These are phyloP conservation scores for Poecile montanus DNA, from an alignment of 2,797 vertebrate species.

Conservation along the genomic window DNA sequence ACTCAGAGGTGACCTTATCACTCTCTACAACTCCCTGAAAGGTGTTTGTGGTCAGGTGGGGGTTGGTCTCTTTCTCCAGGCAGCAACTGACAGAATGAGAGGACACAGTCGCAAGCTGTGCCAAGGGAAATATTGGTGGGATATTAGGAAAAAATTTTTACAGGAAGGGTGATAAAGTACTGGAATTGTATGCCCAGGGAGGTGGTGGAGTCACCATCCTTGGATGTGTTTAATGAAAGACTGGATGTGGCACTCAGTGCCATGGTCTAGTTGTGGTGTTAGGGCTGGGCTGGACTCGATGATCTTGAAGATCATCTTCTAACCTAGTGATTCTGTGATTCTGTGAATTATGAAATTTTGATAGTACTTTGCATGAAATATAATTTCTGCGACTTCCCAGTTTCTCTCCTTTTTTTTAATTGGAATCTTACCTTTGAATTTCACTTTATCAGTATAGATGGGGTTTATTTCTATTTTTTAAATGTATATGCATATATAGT, in stretches of 20 bases:
- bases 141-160: not conserved
- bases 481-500: not conserved
- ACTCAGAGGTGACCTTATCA: not conserved
- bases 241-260: rapidly evolving
- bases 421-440: not conserved
- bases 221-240: not conserved
- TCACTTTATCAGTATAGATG: not conserved
- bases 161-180: not conserved
- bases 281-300: rapidly evolving
- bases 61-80: not conserved
- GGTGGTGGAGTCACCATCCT: not conserved
- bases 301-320: not conserved
- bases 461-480: not conserved
- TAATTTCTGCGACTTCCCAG: not conserved
- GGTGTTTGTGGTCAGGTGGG: rapidly evolving
- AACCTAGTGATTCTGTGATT: not conserved
- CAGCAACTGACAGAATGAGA: rapidly evolving
- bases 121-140: not conserved
- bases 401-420: not conserved
- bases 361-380: not conserved
- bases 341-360: not conserved
- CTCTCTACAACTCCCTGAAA: no score
- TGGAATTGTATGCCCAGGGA: rapidly evolving
- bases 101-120: rapidly evolving
- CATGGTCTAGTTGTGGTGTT: not conserved